Percentiles rank a stretch among this genome's conserved stretches.
phyloP scores from a whole-genome alignment of 2,797 vertebrate species.

The Gadopsis bispinosus region DNA sequence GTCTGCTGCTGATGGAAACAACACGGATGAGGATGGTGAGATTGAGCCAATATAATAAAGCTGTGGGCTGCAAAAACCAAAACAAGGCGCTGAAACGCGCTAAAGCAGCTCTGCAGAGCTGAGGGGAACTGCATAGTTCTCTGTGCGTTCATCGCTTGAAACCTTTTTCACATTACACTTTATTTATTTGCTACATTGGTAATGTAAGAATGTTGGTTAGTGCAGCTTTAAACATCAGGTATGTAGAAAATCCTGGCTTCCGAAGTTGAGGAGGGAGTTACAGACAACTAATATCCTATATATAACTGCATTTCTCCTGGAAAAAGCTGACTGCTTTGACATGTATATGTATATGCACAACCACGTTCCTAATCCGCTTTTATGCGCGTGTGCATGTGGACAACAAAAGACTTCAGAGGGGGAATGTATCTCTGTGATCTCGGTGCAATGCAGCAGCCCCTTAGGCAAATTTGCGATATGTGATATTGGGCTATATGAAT shows the following conservation, averaged over 20 bases:
- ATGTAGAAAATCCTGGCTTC: not conserved
- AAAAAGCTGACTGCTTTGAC: not conserved
- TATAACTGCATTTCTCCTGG: not conserved
- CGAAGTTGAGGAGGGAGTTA: not conserved
- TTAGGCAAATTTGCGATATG: not conserved
- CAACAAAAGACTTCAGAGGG: not conserved
- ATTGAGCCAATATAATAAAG: not conserved
- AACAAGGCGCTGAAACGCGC: not conserved
- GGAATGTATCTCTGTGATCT: not conserved
- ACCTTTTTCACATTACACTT: no score
- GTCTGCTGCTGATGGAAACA: no score
- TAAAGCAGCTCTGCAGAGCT: not conserved
- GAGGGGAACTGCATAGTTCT: no score
- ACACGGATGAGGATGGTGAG: not conserved
- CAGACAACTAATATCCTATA: not conserved
- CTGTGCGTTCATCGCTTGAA: no score
- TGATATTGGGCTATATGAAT: not conserved
- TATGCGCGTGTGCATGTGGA: not conserved
- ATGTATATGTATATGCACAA: no score
- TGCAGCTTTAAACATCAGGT: not conserved
- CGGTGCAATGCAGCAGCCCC: not conserved
- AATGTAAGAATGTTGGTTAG: not conserved
- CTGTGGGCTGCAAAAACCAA: no score
- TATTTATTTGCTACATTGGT: not conserved
- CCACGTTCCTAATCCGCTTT: not conserved